These are phyloP conservation scores for Murina feae DNA, from an alignment of 2,113 vertebrate genomes.

Conservation along the genomic window DNA sequence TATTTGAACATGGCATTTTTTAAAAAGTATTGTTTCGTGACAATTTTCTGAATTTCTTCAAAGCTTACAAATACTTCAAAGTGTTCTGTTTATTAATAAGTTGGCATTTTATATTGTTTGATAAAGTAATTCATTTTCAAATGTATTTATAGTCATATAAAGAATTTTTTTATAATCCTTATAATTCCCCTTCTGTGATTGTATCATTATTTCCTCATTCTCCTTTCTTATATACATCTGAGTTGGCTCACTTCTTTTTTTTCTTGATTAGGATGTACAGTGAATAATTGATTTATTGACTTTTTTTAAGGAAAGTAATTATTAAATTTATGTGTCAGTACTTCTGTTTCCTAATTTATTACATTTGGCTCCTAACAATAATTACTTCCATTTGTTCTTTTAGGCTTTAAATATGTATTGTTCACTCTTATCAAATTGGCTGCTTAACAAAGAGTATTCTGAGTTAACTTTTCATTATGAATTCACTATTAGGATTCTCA, in stretches of 20 bases:
- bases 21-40: not conserved
- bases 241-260: not conserved
- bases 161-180: not conserved
- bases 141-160: not conserved
- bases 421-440: not conserved
- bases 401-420: not conserved
- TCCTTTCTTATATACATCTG: not conserved
- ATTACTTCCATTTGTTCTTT: not conserved
- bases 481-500: constrained; percentile 6
- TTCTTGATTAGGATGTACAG: not conserved
- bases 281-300: not conserved
- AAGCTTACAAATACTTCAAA: not conserved
- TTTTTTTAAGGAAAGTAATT: not conserved
- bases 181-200: not conserved
- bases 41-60: constrained; percentile 24
- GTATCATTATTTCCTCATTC: not conserved
- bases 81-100: constrained; percentile 24
- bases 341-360: not conserved
- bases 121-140: constrained; percentile 27
- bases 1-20: not conserved
- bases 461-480: constrained; percentile 17
- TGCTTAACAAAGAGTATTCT: constrained; percentile 7
- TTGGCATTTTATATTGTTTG: not conserved
- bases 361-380: not conserved
- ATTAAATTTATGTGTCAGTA: constrained; percentile 1